Base-by-base conservation (phyloP, 1,140 invertebrate species). In the Centruroides vittatus region DNA sequence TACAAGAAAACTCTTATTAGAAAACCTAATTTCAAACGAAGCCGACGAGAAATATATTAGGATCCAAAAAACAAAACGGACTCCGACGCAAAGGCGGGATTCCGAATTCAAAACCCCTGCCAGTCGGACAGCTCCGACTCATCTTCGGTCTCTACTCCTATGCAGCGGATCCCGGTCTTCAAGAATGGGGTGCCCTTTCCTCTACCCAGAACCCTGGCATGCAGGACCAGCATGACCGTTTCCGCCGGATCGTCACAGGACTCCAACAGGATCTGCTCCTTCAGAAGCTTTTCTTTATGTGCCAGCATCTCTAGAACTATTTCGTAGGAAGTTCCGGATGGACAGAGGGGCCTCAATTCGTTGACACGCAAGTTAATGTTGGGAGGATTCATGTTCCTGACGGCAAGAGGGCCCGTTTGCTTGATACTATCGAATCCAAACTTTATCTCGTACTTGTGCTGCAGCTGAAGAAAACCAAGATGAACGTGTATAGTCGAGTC, bases 181-280 rank as follows among this genome's bases (percentile, higher is more conserved):
- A 65, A 23, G 5, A 55, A 55, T 50, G 48, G 55, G 6, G 56
- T 57, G 8, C 61, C 50, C 52, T 61, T 63, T 48, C 55, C 49
- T 57, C 56, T 60, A 54, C 65, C 61, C 49, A 63, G 50, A 7
- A 63, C 61, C 50, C 58, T 48, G 13, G 56, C 57, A 55, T 60
- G 11, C 13, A 63, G 48, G n/a, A 60, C 35, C 6, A 63, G 49
- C n/a, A 35, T 61, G 12, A 63, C 12, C 8, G 46, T 34, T 34
- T 61, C 4, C 23, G 49, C 41, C 41, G 13, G 13, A 64, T 12
- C 11, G 11, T 50, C 34, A 5, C 34, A 49, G 5, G 57, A 12
- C 36, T 62, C 13, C 10, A 63, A 47, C 35, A 13, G n/a, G 6
- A 61, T 51, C 12, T 55, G 36, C 47, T 63, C 59, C 35, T 57